Evolutionary conservation across 2,888 invertebrate species (phyloP).

Genomic region (Eupithecia tripunctaria): DNA sequence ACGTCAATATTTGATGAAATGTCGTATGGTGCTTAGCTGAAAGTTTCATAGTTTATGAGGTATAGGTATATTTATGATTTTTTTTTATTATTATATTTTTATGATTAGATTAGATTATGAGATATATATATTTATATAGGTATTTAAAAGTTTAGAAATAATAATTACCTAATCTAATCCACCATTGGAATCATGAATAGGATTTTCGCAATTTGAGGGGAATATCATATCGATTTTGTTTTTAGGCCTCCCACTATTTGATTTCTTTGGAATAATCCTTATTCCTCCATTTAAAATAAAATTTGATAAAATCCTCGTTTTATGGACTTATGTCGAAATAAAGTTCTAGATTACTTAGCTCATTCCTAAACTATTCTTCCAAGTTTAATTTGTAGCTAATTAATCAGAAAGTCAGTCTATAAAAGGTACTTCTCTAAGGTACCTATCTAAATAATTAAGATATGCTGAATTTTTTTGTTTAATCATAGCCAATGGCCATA

Average conservation of each 20-base stretch:
- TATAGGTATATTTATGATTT: no score
- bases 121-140: neutral
- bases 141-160: neutral
- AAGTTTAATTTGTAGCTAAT: neutral
- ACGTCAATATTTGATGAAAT: neutral
- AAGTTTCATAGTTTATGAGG: neutral
- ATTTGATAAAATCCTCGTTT: no score
- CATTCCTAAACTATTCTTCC: neutral
- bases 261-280: no score
- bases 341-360: no score
- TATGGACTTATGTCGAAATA: no score
- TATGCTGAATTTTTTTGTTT: constrained; percentile 57
- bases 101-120: no score
- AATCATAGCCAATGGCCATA: constrained; percentile 40
- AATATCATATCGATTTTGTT: no score
- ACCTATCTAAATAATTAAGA: neutral
- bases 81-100: no score
- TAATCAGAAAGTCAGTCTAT: neutral
- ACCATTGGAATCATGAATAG: neutral
- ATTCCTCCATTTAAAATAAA: no score
- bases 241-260: no score
- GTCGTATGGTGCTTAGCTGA: neutral
- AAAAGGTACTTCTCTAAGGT: neutral
- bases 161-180: no score
- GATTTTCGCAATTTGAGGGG: no score